A percentile compares a stretch with the other conserved stretches of the same genome.
phyloP scores from a whole-genome alignment of 2,888 invertebrate genomes.

The Aphidoletes aphidimyza region DNA sequence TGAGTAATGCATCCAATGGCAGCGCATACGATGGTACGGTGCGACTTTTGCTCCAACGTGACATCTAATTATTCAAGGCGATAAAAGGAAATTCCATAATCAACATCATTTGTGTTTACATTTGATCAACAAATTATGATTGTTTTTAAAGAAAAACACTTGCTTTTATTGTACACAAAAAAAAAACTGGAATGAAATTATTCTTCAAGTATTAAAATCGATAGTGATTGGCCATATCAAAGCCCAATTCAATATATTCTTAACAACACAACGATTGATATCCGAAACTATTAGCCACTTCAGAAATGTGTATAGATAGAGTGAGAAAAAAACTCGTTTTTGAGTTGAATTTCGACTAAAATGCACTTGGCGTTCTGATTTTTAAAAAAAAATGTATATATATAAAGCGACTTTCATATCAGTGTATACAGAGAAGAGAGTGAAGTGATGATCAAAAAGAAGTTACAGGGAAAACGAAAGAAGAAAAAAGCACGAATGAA shows the following conservation, averaged over 20 bases:
- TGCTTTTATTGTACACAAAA: no score
- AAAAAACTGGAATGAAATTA: no score
- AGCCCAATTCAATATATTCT: background rate
- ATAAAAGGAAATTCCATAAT: constrained; percentile 58
- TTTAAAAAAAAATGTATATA: background rate
- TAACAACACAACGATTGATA: background rate
- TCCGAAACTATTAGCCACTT: background rate
- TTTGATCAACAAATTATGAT: background rate
- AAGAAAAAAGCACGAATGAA: no score
- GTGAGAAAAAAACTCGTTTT: background rate
- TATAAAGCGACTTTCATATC: background rate
- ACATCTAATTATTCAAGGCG: no score
- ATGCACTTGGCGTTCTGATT: constrained; percentile 14
- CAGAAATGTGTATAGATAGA: background rate
- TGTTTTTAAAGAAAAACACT: background rate
- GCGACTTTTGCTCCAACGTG: constrained; percentile 74
- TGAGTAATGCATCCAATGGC: constrained; percentile 73
- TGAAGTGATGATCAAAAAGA: background rate
- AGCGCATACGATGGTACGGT: constrained; percentile 71
- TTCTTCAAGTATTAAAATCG: background rate
- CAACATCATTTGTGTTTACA: background rate
- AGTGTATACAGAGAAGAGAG: background rate
- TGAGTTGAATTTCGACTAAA: background rate
- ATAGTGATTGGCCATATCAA: background rate
- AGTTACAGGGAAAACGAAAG: background rate